A percentile compares a stretch with the other conserved stretches of the same genome.
Evolutionary conservation across 2,797 vertebrate genomes (phyloP).

Genomic region (Melanotaenia nigrans): DNA sequence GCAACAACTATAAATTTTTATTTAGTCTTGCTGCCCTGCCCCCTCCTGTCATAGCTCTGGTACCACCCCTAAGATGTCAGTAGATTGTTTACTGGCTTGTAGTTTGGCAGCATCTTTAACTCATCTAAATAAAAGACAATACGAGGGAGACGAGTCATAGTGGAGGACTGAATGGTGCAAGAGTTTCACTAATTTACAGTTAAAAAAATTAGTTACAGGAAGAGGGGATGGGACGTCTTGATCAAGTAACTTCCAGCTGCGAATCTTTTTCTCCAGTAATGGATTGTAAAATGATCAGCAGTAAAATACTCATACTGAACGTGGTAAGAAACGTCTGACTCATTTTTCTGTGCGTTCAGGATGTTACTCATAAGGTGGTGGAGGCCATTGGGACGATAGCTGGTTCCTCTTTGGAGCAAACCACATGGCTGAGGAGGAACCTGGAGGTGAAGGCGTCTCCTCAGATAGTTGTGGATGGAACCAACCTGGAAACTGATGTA

Average conservation of each 20-base stretch:
- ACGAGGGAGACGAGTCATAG: not conserved
- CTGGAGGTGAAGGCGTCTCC: slow-evolving; percentile 97
- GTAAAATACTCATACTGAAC: not conserved
- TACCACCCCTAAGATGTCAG: too few relatives aligned
- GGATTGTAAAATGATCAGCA: not conserved
- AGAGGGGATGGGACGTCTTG: not conserved
- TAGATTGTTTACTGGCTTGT: not conserved
- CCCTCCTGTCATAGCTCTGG: too few relatives aligned
- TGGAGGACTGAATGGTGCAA: not conserved
- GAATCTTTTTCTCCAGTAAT: not conserved
- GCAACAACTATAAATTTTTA: too few relatives aligned
- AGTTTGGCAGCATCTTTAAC: not conserved
- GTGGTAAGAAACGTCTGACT: not conserved
- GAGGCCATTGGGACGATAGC: slow-evolving; percentile 96
- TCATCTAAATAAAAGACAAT: too few relatives aligned
- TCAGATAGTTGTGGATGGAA: slow-evolving; percentile 95
- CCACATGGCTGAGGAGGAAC: slow-evolving; percentile 97
- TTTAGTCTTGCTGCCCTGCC: too few relatives aligned
- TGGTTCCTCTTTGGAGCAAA: slow-evolving; percentile 97
- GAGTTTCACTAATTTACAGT: not conserved
- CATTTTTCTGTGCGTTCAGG: slow-evolving; percentile 75
- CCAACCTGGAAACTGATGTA: slow-evolving; percentile 91
- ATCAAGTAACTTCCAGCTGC: too few relatives aligned
- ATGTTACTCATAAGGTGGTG: slow-evolving; percentile 97
- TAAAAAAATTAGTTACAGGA: not conserved